phyloP scores from a whole-genome alignment of 1,140 invertebrate species.

The Drosophila bocki region DNA sequence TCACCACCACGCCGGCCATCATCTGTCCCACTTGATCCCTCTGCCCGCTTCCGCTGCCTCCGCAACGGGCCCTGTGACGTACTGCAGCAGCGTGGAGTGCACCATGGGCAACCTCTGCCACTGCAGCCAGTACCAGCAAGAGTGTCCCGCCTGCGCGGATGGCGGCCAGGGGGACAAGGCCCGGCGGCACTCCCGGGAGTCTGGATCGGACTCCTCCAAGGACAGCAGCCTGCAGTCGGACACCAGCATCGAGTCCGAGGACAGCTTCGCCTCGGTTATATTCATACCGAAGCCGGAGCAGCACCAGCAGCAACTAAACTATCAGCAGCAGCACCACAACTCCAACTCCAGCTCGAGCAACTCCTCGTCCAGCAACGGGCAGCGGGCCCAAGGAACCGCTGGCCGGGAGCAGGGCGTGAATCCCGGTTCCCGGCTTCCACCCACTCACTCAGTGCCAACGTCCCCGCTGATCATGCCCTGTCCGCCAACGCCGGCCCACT shows the following conservation, averaged over 20 bases:
- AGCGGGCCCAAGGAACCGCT: slow-evolving; percentile 19
- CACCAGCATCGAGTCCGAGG: slow-evolving; percentile 96
- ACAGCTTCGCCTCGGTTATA: slow-evolving; percentile 96
- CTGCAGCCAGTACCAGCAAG: slow-evolving; percentile 79
- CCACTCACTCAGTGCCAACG: slow-evolving; percentile 88
- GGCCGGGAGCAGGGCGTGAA: slow-evolving; percentile 11
- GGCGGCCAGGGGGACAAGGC: slow-evolving; percentile 54
- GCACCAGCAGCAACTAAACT: slow-evolving; percentile 74
- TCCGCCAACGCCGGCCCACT: slow-evolving; percentile 84
- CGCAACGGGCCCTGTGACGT: slow-evolving; percentile 68
- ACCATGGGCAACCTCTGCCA: slow-evolving; percentile 60
- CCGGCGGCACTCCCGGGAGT: slow-evolving; percentile 89
- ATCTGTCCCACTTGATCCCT: slow-evolving; percentile 26
- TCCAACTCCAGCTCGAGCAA: slow-evolving; percentile 86
- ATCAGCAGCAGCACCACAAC: slow-evolving; percentile 84
- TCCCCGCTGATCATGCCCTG: slow-evolving; percentile 88
- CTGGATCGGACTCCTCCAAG: slow-evolving; percentile 95
- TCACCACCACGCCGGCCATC: slow-evolving; percentile 59
- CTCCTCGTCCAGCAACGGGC: slow-evolving; percentile 76
- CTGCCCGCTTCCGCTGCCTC: slow-evolving; percentile 10
- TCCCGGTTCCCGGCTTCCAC: slow-evolving; percentile 46
- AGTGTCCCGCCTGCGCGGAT: slow-evolving; percentile 64
- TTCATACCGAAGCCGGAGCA: slow-evolving; percentile 91
- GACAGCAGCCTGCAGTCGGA: slow-evolving; percentile 96
- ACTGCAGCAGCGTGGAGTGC: slow-evolving; percentile 75